phyloP scores from a whole-genome alignment of 2,888 invertebrate species.

The Eupithecia insigniata region DNA sequence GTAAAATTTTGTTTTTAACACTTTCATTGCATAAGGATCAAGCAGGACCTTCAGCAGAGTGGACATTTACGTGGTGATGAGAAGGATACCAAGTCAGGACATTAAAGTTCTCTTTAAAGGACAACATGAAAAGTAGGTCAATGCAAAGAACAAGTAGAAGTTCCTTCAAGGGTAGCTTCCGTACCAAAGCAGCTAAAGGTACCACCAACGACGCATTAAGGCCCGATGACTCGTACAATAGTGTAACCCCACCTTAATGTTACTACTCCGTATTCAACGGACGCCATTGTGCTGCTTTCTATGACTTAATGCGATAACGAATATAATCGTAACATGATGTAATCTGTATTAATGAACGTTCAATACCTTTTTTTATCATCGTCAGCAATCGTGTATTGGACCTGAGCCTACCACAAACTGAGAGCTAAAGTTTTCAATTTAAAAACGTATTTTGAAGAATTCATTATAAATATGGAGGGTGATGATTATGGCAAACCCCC shows the following conservation, averaged over 20 bases:
- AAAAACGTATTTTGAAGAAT: too few relatives aligned
- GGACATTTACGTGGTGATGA: too few relatives aligned
- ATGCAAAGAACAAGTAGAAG: not conserved
- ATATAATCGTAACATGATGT: conserved; percentile 3
- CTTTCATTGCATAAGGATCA: too few relatives aligned
- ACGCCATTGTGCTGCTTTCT: conserved; percentile 12
- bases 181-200: conserved; percentile 1
- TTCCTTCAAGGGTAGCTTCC: not conserved
- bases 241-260: not conserved
- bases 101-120: not conserved
- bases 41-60: too few relatives aligned
- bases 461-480: too few relatives aligned
- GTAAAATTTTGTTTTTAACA: too few relatives aligned
- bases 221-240: conserved; percentile 6
- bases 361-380: not conserved
- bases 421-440: too few relatives aligned
- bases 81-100: not conserved
- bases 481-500: too few relatives aligned
- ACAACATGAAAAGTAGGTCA: not conserved
- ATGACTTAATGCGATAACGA: conserved; percentile 6
- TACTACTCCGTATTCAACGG: not conserved
- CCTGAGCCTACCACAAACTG: too few relatives aligned
- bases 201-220: conserved; percentile 3
- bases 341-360: not conserved
- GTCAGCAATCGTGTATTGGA: not conserved